Percentiles rank a stretch among this genome's conserved stretches.
These are phyloP conservation scores for Cacatua alba DNA, from an alignment of 2,113 vertebrate species.

Conservation along the genomic window DNA sequence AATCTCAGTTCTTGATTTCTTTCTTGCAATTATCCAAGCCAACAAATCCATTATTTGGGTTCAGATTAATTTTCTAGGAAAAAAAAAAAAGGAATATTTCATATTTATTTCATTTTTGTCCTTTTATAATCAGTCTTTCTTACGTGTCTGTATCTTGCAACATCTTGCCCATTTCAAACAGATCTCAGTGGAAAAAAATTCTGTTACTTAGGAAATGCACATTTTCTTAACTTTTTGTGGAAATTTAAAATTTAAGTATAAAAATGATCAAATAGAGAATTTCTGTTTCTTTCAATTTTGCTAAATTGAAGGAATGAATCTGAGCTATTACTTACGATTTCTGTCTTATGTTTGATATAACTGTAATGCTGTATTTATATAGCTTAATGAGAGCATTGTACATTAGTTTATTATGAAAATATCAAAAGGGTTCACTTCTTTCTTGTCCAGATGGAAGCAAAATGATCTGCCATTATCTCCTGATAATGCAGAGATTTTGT, in stretches of 20 bases:
- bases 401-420: neutral
- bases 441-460: neutral
- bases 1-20: neutral
- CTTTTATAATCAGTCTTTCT: neutral
- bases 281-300: neutral
- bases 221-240: neutral
- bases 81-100: neutral
- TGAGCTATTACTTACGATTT: neutral
- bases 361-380: neutral
- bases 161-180: neutral
- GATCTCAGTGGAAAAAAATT: neutral
- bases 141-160: neutral
- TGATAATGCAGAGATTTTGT: neutral
- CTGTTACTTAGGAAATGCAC: neutral
- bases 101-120: rapidly evolving
- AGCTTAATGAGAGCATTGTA: neutral
- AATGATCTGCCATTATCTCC: neutral
- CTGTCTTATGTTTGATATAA: neutral
- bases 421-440: neutral
- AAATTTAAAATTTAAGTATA: neutral
- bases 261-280: neutral
- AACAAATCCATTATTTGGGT: neutral
- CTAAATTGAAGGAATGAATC: neutral
- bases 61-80: neutral
- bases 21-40: neutral